Evolutionary conservation across 2,797 vertebrate genomes (phyloP).

Genomic region (Artibeus lituratus): DNA sequence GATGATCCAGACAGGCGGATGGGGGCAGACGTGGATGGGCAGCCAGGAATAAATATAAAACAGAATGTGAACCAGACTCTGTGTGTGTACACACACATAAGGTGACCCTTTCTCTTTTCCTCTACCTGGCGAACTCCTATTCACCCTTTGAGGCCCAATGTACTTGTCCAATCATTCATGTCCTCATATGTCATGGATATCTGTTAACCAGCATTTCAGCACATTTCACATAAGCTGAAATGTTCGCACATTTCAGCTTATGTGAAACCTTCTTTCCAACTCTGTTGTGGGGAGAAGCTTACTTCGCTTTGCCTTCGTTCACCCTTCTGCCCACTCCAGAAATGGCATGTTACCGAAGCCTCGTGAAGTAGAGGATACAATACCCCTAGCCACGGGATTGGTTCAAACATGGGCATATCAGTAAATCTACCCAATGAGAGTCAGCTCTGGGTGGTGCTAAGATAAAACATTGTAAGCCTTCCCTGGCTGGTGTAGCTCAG

Average conservation of each 20-base stretch:
- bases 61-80: neutral
- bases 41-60: neutral
- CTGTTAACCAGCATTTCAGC: neutral
- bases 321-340: neutral
- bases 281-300: neutral
- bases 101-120: neutral
- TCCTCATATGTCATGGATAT: neutral
- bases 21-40: neutral
- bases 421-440: neutral
- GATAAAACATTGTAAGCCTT: neutral
- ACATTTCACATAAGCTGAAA: too few species aligned
- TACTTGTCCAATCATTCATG: neutral
- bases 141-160: conserved; percentile 26
- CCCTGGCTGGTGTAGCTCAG: too few species aligned
- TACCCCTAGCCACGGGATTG: neutral
- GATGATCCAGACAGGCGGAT: conserved; percentile 42
- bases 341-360: neutral
- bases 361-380: neutral
- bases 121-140: conserved; percentile 41
- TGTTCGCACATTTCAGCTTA: neutral
- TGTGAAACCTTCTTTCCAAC: neutral
- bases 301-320: neutral
- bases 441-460: neutral
- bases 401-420: neutral
- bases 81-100: neutral